Conservation (phyloP, 2,113 vertebrate genomes). For the Nesogale talazaci region DNA sequence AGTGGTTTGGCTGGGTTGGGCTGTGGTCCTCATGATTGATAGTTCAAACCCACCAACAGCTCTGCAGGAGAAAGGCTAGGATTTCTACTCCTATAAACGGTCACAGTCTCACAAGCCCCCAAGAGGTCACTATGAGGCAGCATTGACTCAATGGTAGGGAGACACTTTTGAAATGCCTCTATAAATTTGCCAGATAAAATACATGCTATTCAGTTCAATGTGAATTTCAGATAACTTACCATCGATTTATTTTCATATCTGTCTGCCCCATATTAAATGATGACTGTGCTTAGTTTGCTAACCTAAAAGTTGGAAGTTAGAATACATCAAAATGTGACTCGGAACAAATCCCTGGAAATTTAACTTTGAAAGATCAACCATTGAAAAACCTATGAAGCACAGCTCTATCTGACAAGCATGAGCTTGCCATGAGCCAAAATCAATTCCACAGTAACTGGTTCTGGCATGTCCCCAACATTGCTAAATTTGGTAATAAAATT, state of each 20-base stretch:
- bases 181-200: conserved; percentile 45
- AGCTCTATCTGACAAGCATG: background rate
- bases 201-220: background rate
- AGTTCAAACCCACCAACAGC: no score
- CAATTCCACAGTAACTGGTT: background rate
- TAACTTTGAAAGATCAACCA: background rate
- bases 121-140: no score
- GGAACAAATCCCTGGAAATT: background rate
- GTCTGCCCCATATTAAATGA: background rate
- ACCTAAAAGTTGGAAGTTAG: background rate
- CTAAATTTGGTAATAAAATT: background rate
- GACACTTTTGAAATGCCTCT: conserved; percentile 14
- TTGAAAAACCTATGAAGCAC: background rate
- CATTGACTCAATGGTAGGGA: no score
- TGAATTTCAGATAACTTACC: conserved; percentile 41
- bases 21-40: no score
- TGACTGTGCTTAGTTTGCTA: background rate
- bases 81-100: no score
- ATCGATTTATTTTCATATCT: background rate
- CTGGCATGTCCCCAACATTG: background rate
- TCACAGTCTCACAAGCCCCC: no score
- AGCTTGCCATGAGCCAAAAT: background rate
- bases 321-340: background rate
- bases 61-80: no score
- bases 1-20: no score